Evolutionary conservation across 2,888 invertebrate species (phyloP).

Genomic region (Sthenelais limicola): DNA sequence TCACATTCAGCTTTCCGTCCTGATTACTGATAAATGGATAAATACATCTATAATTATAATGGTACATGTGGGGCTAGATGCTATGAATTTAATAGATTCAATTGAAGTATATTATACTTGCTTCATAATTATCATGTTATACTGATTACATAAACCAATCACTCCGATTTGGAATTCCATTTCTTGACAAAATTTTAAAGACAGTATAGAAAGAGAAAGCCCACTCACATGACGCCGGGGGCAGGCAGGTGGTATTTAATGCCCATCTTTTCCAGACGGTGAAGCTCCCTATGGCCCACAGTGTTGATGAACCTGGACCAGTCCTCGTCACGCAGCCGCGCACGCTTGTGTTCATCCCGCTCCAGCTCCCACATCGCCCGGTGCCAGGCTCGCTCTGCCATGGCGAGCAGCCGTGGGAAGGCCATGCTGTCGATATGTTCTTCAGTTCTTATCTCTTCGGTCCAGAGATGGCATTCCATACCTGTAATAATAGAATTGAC

Average conservation of each 20-base stretch:
- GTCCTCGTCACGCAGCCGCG: slow-evolving; percentile 52
- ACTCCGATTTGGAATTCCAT: no score
- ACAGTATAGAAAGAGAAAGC: background rate
- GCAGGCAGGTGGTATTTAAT: slow-evolving; percentile 64
- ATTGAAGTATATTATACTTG: no score
- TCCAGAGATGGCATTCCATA: slow-evolving; percentile 51
- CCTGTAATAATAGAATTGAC: slow-evolving; percentile 45
- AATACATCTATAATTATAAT: no score
- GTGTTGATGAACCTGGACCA: slow-evolving; percentile 65
- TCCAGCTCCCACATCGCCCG: slow-evolving; percentile 63
- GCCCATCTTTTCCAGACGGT: slow-evolving; percentile 58
- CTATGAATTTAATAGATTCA: no score
- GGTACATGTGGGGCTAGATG: no score
- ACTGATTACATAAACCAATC: no score
- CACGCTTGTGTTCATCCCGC: slow-evolving; percentile 44
- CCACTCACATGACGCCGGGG: slow-evolving; percentile 64
- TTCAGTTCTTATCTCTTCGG: slow-evolving; percentile 48
- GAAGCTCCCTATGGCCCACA: slow-evolving; percentile 63
- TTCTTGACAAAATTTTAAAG: no score
- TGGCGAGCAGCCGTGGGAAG: slow-evolving; percentile 53
- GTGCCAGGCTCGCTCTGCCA: slow-evolving; percentile 55
- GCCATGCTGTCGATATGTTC: slow-evolving; percentile 49
- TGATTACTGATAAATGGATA: slow-evolving; percentile 27
- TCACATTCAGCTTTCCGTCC: slow-evolving; percentile 32
- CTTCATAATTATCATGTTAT: no score